Conservation (phyloP, 2,888 invertebrate genomes). For the Tenodera sinensis region DNA sequence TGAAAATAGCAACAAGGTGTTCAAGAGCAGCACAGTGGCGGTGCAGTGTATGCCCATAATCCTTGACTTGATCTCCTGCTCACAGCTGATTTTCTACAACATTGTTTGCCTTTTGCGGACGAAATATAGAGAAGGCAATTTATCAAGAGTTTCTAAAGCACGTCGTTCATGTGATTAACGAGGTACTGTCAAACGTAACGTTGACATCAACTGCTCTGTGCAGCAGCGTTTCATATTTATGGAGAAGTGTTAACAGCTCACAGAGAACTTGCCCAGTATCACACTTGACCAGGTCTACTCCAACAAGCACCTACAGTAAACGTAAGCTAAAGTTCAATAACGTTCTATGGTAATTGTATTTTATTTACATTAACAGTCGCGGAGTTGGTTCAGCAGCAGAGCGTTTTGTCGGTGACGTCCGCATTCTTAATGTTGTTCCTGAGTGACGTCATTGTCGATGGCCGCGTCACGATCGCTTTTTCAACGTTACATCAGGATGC, state of each 20-base stretch:
- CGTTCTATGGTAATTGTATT: too few relatives aligned
- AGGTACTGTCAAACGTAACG: neutral
- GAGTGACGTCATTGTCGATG: too few relatives aligned
- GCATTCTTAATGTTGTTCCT: too few relatives aligned
- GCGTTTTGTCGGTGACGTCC: too few relatives aligned
- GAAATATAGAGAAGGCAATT: neutral
- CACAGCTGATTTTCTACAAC: neutral
- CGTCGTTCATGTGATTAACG: neutral
- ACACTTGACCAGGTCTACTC: neutral
- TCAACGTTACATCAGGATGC: too few relatives aligned
- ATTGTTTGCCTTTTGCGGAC: neutral
- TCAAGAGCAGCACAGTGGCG: too few relatives aligned
- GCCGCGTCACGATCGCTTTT: too few relatives aligned
- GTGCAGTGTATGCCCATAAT: neutral
- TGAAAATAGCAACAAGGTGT: too few relatives aligned
- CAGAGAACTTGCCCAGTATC: neutral
- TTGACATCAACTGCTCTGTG: neutral
- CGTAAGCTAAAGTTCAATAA: too few relatives aligned
- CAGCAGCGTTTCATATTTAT: neutral
- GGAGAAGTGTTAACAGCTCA: neutral
- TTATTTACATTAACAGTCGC: too few relatives aligned
- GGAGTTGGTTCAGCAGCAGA: too few relatives aligned
- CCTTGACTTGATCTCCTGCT: neutral
- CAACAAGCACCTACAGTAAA: neutral
- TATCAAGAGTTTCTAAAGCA: neutral